A percentile compares a stretch with the other conserved stretches of the same genome.
phyloP scores from a whole-genome alignment of 2,797 vertebrate genomes.

The Poliocrania exsul region DNA sequence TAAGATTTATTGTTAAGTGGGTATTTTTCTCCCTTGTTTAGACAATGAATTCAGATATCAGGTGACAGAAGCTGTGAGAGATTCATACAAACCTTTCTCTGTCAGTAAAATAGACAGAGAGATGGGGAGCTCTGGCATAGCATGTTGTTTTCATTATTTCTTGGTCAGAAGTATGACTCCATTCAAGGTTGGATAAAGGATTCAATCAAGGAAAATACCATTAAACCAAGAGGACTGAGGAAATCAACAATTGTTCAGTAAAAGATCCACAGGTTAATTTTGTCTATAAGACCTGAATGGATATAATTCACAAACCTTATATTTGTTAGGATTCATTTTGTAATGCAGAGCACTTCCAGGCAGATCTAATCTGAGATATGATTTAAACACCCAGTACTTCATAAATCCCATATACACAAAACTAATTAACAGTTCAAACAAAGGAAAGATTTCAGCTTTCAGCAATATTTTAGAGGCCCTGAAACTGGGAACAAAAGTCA shows the following conservation, averaged over 20 bases:
- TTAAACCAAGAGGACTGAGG: background rate
- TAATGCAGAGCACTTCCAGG: background rate
- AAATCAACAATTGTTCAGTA: background rate
- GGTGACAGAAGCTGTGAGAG: slow-evolving; percentile 8
- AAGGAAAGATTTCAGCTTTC: slow-evolving; percentile 26
- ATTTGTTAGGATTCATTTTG: background rate
- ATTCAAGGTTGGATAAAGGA: background rate
- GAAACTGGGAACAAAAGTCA: background rate
- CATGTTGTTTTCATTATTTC: background rate
- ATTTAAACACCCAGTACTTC: background rate
- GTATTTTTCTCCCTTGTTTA: slow-evolving; percentile 28
- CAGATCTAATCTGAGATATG: background rate
- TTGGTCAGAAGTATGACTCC: background rate
- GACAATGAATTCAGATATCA: background rate
- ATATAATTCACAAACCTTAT: background rate
- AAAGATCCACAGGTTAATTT: background rate
- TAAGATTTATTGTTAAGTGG: slow-evolving; percentile 2
- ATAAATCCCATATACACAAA: slow-evolving; percentile 9
- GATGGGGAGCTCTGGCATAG: background rate
- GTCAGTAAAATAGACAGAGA: background rate
- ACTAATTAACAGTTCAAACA: slow-evolving; percentile 10
- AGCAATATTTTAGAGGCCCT: slow-evolving; percentile 7
- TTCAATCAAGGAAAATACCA: slow-evolving; percentile 19
- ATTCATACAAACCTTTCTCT: background rate
- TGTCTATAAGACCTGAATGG: background rate